A percentile compares a stretch with the other conserved stretches of the same genome.
phyloP scores from a whole-genome alignment of 2,888 invertebrate species.

The Sphaerophoria taeniata region DNA sequence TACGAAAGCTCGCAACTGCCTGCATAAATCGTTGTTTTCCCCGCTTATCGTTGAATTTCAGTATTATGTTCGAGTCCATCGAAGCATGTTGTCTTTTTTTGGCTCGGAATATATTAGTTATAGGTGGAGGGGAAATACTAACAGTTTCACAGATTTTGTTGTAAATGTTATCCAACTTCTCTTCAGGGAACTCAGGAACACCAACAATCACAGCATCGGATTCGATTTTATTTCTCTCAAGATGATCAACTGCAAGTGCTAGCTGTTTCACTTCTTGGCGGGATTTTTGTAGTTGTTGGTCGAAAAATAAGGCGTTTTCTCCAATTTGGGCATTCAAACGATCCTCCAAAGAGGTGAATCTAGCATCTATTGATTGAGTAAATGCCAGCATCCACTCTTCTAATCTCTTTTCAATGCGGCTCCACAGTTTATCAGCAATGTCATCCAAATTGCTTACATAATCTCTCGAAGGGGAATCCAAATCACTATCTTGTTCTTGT shows the following conservation, averaged over 20 bases:
- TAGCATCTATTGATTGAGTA: conserved; percentile 13
- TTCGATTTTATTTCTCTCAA: conserved; percentile 3
- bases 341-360: conserved; percentile 19
- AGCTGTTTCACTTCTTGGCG: conserved; percentile 17
- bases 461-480: too few relatives aligned
- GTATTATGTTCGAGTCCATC: conserved; percentile 1
- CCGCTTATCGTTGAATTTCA: neutral
- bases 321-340: conserved; percentile 18
- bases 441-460: too few relatives aligned
- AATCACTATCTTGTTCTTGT: too few relatives aligned
- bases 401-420: too few relatives aligned
- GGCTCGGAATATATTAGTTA: neutral
- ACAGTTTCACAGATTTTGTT: conserved; percentile 16
- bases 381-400: neutral
- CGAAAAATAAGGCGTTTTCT: conserved; percentile 11
- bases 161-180: conserved; percentile 13
- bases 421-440: too few relatives aligned
- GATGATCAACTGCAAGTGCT: conserved; percentile 10
- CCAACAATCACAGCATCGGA: neutral
- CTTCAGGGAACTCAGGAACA: conserved; percentile 13
- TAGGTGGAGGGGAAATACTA: conserved; percentile 24
- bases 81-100: neutral
- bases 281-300: conserved; percentile 24
- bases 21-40: neutral
- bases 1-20: neutral